Base-by-base conservation (phyloP, 2,113 vertebrate species). In the Pandion haliaetus region DNA sequence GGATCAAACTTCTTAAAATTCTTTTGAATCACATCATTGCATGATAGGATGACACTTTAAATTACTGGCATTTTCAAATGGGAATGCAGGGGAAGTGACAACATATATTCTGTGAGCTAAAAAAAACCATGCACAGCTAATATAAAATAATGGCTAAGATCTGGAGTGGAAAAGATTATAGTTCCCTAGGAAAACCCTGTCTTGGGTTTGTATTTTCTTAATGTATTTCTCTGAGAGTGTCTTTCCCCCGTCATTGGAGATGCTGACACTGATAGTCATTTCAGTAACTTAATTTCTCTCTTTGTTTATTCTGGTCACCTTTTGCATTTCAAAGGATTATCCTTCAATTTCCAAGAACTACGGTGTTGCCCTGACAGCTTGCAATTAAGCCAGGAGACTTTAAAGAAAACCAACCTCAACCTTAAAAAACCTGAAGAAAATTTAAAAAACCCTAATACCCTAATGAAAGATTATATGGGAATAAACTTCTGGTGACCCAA, bases 401-500 rank as follows among this genome's bases (percentile, higher is more conserved):
- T 11, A 31, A 65, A 79, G 78, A 69, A 57, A 58, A 28, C 2
- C n/a, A n/a, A n/a, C 8, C 19, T 63, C 67, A 66, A 45, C 38
- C 23, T n/a, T 59, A 55, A 76, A 88, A 57, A 86, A 25, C 1
- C 3, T 66, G 40, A 62, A 71, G 18, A 92, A 80, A 93, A 32
- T 5, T 26, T 19, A 29, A 32, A 89, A 54, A 59, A 6, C 8
- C 25, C 29, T 54, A 74, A 42, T 83, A 82, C 3, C 4, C 57
- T 58, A 82, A 45, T 67, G 73, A 95, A 94, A 62, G 31, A 50
- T 32, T 79, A 55, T 57, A 77, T 9, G 57, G 73, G n/a, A 89
- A 82, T 84, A 94, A 96, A 95, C 91, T 91, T 57, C 47, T 85
- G 44, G 73, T 87, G 86, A 97, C 88, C 77, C 57, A 95, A 57